Base-by-base conservation (phyloP, 2,797 vertebrate genomes). In the Psittacula echo region DNA sequence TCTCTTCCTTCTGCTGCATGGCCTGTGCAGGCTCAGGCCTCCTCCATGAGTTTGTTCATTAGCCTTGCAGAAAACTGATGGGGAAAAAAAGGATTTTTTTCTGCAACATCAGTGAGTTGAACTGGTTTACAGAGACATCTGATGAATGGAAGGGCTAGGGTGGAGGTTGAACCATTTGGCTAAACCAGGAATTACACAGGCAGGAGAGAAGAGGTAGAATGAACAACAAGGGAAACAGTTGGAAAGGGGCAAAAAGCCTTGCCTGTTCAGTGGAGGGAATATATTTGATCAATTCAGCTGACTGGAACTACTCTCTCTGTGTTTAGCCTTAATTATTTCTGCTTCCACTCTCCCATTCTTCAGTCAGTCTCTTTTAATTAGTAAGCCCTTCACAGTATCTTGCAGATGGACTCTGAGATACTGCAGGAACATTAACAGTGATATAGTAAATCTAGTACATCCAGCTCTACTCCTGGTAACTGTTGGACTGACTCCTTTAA, bases 261-360 rank as follows among this genome's bases (percentile, higher is more conserved):
- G 22, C 51, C 19, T 64, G 9, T 83, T 83, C 41, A 58, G 51
- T 20, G 41, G 21, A 79, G 29, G 47, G 91, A 77, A 73, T 30
- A 23, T 53, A 80, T 77, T 45, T 34, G 12, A 66, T 71, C 37
- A 78, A n/a, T 48, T 89, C 85, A 88, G 21, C 60, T 85, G 51
- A 62, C 56, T 87, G 50, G 24, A 85, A 26, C 16, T n/a, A 16
- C 4, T 4, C 5, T 54, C 34, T 27, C 29, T 50, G 11, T 84
- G 22, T 50, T 88, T 86, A 76, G 47, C 24, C 26, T 80, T 51
- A 64, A 80, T 90, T 83, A 73, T 80, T 89, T 86, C 44, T 93
- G 41, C 61, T 90, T 91, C 44, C 41, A 47, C 24, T 75, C 44
- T 60, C 29, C 19, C 58, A 86, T 61, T 10, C 15, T 54, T 83